Percentiles rank a stretch among this genome's conserved stretches.
These are phyloP conservation scores for Salvator merianae DNA, from an alignment of 2,113 vertebrate genomes.

Conservation along the genomic window DNA sequence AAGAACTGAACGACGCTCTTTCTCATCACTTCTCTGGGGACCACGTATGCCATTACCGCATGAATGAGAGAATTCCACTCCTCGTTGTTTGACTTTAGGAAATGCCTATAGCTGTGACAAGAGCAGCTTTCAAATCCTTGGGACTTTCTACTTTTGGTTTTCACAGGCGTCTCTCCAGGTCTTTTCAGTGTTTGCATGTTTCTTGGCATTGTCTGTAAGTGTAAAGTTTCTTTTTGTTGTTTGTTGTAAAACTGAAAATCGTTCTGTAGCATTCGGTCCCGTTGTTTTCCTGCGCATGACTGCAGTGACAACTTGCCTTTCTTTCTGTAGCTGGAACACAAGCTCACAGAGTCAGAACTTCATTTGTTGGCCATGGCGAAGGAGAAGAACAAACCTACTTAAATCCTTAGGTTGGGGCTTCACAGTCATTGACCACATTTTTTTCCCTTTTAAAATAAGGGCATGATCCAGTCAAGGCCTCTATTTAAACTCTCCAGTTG, in stretches of 20 bases:
- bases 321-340: constrained; percentile 25
- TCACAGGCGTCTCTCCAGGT: constrained; percentile 53
- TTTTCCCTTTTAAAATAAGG: not conserved
- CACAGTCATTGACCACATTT: not conserved
- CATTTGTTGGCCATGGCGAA: not conserved
- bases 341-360: not conserved
- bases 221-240: not conserved
- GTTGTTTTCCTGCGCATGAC: constrained; percentile 4
- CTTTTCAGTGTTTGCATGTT: constrained; percentile 74
- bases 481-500: not conserved
- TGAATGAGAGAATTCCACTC: constrained; percentile 43
- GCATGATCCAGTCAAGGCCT: not conserved
- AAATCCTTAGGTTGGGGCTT: not conserved
- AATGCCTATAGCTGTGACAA: constrained; percentile 35
- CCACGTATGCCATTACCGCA: constrained; percentile 46
- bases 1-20: constrained; percentile 3
- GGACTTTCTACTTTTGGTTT: constrained; percentile 33
- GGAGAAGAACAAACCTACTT: not conserved
- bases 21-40: constrained; percentile 21
- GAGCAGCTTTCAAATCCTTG: constrained; percentile 36
- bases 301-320: not conserved
- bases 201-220: constrained; percentile 58
- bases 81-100: constrained; percentile 33
- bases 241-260: constrained; percentile 43
- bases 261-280: constrained; percentile 1